These are phyloP conservation scores for Temnothorax rugatulus DNA, from an alignment of 2,888 invertebrate genomes.

Conservation along the genomic window DNA sequence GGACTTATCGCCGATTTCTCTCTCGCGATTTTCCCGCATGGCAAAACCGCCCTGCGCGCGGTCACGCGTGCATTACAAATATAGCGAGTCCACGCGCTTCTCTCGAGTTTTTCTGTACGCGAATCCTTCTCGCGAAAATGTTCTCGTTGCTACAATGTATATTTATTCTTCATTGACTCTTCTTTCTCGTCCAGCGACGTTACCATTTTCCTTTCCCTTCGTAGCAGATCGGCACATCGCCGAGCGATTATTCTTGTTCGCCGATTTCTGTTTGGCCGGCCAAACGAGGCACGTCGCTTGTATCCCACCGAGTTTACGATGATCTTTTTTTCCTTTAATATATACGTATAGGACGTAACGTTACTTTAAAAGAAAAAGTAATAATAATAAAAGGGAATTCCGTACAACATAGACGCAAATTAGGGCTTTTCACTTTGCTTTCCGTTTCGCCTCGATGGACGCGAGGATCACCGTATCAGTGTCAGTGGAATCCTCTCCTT, in stretches of 20 bases:
- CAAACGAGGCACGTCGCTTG: not conserved
- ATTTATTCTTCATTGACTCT: constrained; percentile 59
- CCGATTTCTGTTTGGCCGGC: not conserved
- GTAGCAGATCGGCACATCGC: constrained; percentile 24
- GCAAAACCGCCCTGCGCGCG: not conserved
- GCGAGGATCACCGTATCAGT: not conserved
- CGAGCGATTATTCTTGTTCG: constrained; percentile 31
- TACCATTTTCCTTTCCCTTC: constrained; percentile 31
- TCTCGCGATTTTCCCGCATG: constrained; percentile 34
- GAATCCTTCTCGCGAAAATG: constrained; percentile 1
- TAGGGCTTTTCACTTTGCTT: constrained; percentile 14
- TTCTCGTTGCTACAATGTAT: constrained; percentile 55
- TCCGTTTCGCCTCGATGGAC: constrained; percentile 16
- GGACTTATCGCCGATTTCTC: constrained; percentile 33
- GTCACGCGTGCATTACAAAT: not conserved
- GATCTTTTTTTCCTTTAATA: constrained; percentile 14
- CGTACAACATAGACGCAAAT: constrained; percentile 41
- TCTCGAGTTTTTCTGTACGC: constrained; percentile 9
- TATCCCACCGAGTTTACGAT: constrained; percentile 44
- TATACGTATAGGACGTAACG: not conserved
- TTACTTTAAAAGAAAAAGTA: constrained; percentile 8
- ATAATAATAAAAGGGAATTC: constrained; percentile 2
- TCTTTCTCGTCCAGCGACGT: constrained; percentile 41
- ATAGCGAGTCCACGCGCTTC: constrained; percentile 44
- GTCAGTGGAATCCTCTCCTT: constrained; percentile 8